Percentiles rank a stretch among this genome's conserved stretches.
Evolutionary conservation across 2,888 invertebrate species (phyloP).

Genomic region (Acleris emargana): DNA sequence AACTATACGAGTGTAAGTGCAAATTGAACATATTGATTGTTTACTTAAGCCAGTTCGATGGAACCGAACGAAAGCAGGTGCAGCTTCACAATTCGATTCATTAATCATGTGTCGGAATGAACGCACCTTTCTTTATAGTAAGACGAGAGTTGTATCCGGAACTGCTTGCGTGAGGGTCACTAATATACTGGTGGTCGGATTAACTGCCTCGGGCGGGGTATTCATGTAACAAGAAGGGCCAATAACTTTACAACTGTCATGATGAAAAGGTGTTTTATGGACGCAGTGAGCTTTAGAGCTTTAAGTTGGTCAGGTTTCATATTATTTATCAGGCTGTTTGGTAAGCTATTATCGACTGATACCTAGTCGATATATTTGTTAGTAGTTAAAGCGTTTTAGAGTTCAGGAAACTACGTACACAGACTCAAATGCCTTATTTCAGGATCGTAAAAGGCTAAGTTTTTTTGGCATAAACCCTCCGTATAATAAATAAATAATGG

Average conservation of each 20-base stretch:
- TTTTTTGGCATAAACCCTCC: too few species aligned
- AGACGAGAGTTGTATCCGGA: constrained; percentile 17
- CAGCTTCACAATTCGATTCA: constrained; percentile 27
- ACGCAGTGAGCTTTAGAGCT: too few species aligned
- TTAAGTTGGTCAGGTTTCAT: too few species aligned
- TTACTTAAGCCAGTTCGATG: constrained; percentile 14
- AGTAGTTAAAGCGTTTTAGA: too few species aligned
- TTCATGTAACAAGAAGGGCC: constrained; percentile 16
- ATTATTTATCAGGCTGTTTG: too few species aligned
- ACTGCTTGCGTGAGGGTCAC: constrained; percentile 2
- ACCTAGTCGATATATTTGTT: too few species aligned
- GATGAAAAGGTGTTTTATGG: neutral
- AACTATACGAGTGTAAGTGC: neutral
- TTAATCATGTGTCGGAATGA: constrained; percentile 26
- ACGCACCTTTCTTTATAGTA: constrained; percentile 3
- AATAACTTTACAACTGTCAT: neutral
- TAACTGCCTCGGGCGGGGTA: constrained; percentile 4
- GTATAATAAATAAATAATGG: too few species aligned
- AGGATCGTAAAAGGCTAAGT: too few species aligned
- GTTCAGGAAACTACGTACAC: too few species aligned
- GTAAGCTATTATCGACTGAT: too few species aligned
- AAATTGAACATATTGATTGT: constrained; percentile 13
- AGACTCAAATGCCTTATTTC: too few species aligned
- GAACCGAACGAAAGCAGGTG: constrained; percentile 25
- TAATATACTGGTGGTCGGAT: constrained; percentile 7